phyloP scores from a whole-genome alignment of 2,888 invertebrate genomes.

The Aphodius granarius region DNA sequence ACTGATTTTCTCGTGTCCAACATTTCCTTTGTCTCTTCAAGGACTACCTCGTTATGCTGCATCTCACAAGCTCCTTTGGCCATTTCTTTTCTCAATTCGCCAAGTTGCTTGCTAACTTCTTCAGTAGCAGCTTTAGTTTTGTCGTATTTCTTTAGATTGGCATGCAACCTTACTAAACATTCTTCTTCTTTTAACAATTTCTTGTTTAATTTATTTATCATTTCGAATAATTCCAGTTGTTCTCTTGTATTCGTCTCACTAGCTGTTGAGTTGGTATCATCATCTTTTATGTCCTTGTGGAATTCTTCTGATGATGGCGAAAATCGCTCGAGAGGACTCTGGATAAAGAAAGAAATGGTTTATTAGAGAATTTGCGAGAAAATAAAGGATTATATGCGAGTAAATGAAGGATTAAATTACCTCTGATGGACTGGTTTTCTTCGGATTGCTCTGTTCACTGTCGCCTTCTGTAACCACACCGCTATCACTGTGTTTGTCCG shows the following conservation, averaged over 20 bases:
- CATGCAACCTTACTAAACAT: constrained; percentile 66
- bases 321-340: constrained; percentile 49
- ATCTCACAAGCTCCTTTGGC: constrained; percentile 53
- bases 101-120: constrained; percentile 45
- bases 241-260: constrained; percentile 61
- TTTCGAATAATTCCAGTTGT: constrained; percentile 73
- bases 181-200: constrained; percentile 75
- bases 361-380: background rate
- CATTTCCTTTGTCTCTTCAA: constrained; percentile 51
- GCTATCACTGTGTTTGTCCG: constrained; percentile 71
- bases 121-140: constrained; percentile 43
- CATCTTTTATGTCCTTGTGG: constrained; percentile 47
- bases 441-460: constrained; percentile 53
- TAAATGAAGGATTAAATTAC: constrained; percentile 31
- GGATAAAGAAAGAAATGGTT: constrained; percentile 21
- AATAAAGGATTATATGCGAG: too few relatives aligned
- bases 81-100: constrained; percentile 49
- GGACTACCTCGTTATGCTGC: constrained; percentile 53
- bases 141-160: constrained; percentile 55
- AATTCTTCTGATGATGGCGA: constrained; percentile 51
- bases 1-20: constrained; percentile 44
- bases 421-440: constrained; percentile 45
- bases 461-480: constrained; percentile 71
- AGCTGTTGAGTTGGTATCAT: constrained; percentile 51
- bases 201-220: constrained; percentile 72